Conservation (phyloP, 2,113 vertebrate genomes). For the Spea multiplicata region DNA sequence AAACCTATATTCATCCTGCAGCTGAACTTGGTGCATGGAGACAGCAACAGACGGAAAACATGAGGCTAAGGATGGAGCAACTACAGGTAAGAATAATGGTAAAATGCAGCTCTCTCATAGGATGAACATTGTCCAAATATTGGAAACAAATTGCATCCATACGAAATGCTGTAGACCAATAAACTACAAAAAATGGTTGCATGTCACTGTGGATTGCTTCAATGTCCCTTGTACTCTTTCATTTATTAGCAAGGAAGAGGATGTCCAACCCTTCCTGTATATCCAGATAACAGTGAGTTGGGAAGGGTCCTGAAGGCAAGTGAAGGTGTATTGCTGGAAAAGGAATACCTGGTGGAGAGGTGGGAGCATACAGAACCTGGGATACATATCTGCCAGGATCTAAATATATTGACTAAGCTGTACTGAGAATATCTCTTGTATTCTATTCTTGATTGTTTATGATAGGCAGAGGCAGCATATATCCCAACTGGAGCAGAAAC, state of each 20-base stretch:
- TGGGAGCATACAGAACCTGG: constrained; percentile 51
- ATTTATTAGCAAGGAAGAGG: constrained; percentile 76
- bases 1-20: constrained; percentile 65
- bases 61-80: constrained; percentile 85
- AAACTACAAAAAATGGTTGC: too few species aligned
- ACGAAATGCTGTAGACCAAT: too few species aligned
- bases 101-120: background rate
- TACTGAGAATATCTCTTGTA: background rate
- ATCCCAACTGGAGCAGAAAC: constrained; percentile 86
- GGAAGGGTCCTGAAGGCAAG: constrained; percentile 83
- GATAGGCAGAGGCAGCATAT: constrained; percentile 91
- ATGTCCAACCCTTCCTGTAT: constrained; percentile 74
- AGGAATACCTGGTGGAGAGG: constrained; percentile 91
- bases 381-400: background rate
- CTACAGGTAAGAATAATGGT: constrained; percentile 76
- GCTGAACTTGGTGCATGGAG: constrained; percentile 76
- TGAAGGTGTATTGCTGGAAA: constrained; percentile 88
- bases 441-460: constrained; percentile 12
- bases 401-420: too few species aligned
- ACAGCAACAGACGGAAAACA: constrained; percentile 78
- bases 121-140: background rate
- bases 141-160: too few species aligned
- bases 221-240: constrained; percentile 4
- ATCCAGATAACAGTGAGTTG: constrained; percentile 78
- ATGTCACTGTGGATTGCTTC: background rate